phyloP scores from a whole-genome alignment of 2,888 invertebrate genomes.

The Drosophila paranaensis region DNA sequence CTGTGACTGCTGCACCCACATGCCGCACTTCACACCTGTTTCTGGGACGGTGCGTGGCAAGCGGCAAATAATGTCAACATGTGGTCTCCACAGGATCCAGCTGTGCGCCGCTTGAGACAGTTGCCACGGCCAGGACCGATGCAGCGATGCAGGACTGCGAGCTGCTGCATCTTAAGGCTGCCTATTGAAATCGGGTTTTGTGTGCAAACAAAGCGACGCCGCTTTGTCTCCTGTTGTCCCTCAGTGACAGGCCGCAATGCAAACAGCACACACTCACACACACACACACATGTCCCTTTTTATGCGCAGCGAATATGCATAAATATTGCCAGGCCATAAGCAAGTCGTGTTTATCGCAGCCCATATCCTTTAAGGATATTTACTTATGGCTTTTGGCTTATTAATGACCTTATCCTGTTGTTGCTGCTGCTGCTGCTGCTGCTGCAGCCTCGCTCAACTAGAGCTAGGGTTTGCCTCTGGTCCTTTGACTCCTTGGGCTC shows the following conservation, averaged over 20 bases:
- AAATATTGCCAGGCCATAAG: slow-evolving; percentile 68
- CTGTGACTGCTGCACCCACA: slow-evolving; percentile 70
- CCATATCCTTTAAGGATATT: slow-evolving; percentile 77
- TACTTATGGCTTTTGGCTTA: slow-evolving; percentile 76
- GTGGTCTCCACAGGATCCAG: slow-evolving; percentile 66
- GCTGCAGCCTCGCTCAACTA: slow-evolving; percentile 50
- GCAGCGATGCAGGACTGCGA: slow-evolving; percentile 12
- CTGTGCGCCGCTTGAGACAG: slow-evolving; percentile 66
- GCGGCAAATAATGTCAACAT: slow-evolving; percentile 68
- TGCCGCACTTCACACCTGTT: slow-evolving; percentile 69
- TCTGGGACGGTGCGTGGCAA: slow-evolving; percentile 27
- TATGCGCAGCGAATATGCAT: slow-evolving; percentile 62
- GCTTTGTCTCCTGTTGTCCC: slow-evolving; percentile 75
- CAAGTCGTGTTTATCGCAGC: slow-evolving; percentile 60
- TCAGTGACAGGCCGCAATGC: slow-evolving; percentile 63
- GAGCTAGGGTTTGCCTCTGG: background rate
- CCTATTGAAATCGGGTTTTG: slow-evolving; percentile 37
- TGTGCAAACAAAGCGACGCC: slow-evolving; percentile 75
- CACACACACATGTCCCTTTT: slow-evolving; percentile 46
- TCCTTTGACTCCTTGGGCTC: slow-evolving; percentile 31
- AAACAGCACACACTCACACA: slow-evolving; percentile 40
- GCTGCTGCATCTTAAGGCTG: slow-evolving; percentile 21
- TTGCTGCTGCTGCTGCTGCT: slow-evolving; percentile 27
- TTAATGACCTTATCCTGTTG: slow-evolving; percentile 60
- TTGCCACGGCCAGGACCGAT: slow-evolving; percentile 16